Evolutionary conservation across 2,113 vertebrate species (phyloP).

Genomic region (Ceuthmochares aereus): DNA sequence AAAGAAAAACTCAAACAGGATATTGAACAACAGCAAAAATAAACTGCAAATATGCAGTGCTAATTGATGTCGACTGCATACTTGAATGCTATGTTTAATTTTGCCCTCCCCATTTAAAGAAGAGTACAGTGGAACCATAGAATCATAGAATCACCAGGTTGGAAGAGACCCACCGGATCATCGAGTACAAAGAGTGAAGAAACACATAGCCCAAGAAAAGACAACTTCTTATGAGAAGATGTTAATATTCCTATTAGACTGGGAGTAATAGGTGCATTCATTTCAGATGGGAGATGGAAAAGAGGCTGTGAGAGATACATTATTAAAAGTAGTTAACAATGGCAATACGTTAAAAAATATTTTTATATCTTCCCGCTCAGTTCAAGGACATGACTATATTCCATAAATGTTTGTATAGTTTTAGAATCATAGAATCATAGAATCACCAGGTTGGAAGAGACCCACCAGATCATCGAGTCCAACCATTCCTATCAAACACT

Average conservation of each 20-base stretch:
- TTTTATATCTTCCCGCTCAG: background rate
- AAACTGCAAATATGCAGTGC: background rate
- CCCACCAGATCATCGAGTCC: no score
- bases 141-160: no score
- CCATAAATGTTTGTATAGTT: background rate
- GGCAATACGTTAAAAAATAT: background rate
- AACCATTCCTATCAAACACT: no score
- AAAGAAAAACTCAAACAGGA: background rate
- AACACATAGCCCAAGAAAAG: background rate
- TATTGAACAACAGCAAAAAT: background rate
- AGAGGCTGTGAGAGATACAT: background rate
- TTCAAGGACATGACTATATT: background rate
- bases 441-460: no score
- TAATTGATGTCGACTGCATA: background rate
- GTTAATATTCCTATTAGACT: background rate
- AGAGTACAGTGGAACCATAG: background rate
- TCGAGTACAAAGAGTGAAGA: no score
- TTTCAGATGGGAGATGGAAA: background rate
- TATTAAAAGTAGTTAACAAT: background rate
- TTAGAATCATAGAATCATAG: background rate
- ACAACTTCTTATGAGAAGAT: background rate
- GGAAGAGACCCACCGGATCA: no score
- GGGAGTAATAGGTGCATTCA: background rate
- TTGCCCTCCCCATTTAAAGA: background rate
- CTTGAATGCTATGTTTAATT: background rate